Percentiles rank a stretch among this genome's conserved stretches.
These are phyloP conservation scores for Pseudomyrmex gracilis DNA, from an alignment of 1,140 invertebrate species.

Conservation along the genomic window DNA sequence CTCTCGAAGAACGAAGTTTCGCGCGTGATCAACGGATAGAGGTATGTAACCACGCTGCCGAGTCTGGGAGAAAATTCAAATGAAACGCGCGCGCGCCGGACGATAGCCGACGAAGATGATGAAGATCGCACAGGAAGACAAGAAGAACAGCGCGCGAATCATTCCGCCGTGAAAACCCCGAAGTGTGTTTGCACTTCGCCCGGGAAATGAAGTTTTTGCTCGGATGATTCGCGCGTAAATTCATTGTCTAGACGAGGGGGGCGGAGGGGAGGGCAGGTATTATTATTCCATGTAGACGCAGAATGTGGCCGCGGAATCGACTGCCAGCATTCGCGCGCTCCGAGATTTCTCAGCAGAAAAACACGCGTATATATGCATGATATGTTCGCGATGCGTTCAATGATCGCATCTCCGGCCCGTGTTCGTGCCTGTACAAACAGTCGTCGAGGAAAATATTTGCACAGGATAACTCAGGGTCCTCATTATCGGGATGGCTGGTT, in stretches of 20 bases:
- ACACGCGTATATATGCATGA: slow-evolving; percentile 15
- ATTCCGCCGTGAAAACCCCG: background rate
- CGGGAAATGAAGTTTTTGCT: slow-evolving; percentile 46
- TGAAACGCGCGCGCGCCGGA: slow-evolving; percentile 5
- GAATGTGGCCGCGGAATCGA: slow-evolving; percentile 38
- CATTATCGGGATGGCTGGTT: slow-evolving; percentile 78
- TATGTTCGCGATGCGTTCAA: slow-evolving; percentile 32
- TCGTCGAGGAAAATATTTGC: slow-evolving; percentile 79
- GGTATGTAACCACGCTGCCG: background rate
- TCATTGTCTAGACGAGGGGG: slow-evolving; percentile 62
- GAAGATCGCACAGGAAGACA: background rate
- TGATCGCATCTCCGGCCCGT: slow-evolving; percentile 27
- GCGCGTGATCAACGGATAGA: slow-evolving; percentile 8
- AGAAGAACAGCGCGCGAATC: background rate
- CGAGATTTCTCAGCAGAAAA: slow-evolving; percentile 45
- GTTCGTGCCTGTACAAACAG: slow-evolving; percentile 78
- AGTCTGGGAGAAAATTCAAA: slow-evolving; percentile 19
- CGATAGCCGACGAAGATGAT: background rate
- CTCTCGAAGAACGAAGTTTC: slow-evolving; percentile 34
- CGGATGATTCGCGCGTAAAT: slow-evolving; percentile 72
- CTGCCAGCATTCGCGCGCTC: slow-evolving; percentile 32
- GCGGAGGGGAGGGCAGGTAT: too few species aligned
- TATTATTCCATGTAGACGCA: slow-evolving; percentile 11
- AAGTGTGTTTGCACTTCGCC: slow-evolving; percentile 54
- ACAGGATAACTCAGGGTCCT: slow-evolving; percentile 79